A percentile compares a stretch with the other conserved stretches of the same genome.
These are phyloP conservation scores for Lucifuga dentata DNA, from an alignment of 2,113 vertebrate species.

Conservation along the genomic window DNA sequence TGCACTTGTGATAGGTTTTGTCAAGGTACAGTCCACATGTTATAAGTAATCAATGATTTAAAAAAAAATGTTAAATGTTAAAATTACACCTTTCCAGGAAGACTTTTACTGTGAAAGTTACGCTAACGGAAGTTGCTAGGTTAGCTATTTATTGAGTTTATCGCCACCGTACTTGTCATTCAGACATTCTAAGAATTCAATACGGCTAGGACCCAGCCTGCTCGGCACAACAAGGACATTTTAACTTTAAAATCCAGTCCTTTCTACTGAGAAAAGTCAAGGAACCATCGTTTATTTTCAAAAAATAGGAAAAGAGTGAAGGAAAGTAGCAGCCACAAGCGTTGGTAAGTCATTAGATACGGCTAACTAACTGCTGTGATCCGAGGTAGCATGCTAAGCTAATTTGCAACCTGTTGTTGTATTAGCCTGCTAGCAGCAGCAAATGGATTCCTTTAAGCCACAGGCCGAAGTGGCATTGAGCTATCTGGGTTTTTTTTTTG, in stretches of 20 bases:
- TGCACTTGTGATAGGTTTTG: too few species aligned
- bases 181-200: constrained; percentile 78
- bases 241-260: not conserved
- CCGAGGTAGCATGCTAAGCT: constrained; percentile 51
- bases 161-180: constrained; percentile 72
- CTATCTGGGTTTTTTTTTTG: not conserved
- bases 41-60: too few species aligned
- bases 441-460: constrained; percentile 62
- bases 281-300: not conserved
- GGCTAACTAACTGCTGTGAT: constrained; percentile 20
- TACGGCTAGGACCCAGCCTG: constrained; percentile 22
- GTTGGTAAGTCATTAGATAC: constrained; percentile 54
- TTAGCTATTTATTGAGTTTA: not conserved
- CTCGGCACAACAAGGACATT: constrained; percentile 38
- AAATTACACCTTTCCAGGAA: too few species aligned
- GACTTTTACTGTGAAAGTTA: constrained; percentile 47
- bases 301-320: not conserved
- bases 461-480: constrained; percentile 54
- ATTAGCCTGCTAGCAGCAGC: constrained; percentile 56
- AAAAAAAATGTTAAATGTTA: too few species aligned
- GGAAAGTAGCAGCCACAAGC: constrained; percentile 6
- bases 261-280: not conserved
- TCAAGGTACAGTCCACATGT: too few species aligned
- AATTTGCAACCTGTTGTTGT: constrained; percentile 60
- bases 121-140: not conserved